phyloP scores from a whole-genome alignment of 2,797 vertebrate species.

The Melopsittacus undulatus region DNA sequence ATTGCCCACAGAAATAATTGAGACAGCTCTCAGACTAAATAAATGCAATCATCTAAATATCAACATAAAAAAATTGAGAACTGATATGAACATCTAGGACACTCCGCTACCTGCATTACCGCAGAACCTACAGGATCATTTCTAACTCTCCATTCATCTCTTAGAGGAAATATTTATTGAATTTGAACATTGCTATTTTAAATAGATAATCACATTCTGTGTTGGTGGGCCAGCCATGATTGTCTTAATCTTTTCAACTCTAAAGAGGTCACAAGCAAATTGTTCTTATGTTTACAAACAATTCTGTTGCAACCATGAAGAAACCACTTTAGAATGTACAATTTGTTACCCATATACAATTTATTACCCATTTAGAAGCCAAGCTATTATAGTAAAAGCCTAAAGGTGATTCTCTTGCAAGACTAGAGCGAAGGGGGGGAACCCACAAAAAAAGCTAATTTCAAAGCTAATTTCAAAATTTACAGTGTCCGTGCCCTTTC shows the following conservation, averaged over 20 bases:
- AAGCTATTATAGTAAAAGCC: conserved; percentile 39
- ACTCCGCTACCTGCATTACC: background rate
- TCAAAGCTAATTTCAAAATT: conserved; percentile 58
- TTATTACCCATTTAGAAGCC: conserved; percentile 8
- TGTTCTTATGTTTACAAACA: conserved; percentile 4
- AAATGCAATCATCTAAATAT: background rate
- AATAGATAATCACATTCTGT: background rate
- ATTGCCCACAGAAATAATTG: background rate
- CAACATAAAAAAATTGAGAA: background rate
- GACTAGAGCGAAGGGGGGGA: background rate
- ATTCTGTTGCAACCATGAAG: background rate
- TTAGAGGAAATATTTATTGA: background rate
- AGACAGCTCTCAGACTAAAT: background rate
- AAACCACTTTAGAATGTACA: background rate
- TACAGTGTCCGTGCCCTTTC: background rate
- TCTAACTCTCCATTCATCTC: background rate
- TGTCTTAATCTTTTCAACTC: background rate
- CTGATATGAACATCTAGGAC: background rate
- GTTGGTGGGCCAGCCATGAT: background rate
- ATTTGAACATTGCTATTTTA: background rate
- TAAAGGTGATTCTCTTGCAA: conserved; percentile 19
- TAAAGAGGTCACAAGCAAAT: background rate
- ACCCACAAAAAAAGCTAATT: conserved; percentile 22
- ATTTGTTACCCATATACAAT: background rate
- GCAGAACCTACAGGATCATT: rapidly evolving